These are phyloP conservation scores for Asarcornis scutulata DNA, from an alignment of 2,113 vertebrate genomes.

Conservation along the genomic window DNA sequence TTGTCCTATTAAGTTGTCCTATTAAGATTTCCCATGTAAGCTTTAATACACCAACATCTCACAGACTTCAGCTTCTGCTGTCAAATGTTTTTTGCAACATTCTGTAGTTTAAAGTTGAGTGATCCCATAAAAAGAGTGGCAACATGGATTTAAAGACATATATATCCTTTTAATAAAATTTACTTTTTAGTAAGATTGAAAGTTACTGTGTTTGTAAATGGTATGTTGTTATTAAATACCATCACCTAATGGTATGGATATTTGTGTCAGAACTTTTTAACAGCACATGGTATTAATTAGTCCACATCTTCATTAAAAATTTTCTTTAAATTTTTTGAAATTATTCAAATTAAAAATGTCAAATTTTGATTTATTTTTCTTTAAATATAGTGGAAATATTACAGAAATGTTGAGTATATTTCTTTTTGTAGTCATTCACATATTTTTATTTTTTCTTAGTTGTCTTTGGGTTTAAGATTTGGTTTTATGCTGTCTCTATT, in stretches of 20 bases:
- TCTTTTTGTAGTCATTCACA: neutral
- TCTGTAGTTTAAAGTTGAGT: neutral
- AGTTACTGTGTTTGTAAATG: neutral
- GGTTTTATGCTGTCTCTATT: neutral
- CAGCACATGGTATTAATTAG: neutral
- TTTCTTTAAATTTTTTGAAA: neutral
- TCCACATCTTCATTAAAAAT: neutral
- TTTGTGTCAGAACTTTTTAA: neutral
- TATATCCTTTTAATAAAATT: neutral
- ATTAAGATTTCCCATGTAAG: neutral
- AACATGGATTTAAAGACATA: neutral
- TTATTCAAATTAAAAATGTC: neutral
- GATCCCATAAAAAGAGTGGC: neutral
- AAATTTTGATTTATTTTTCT: neutral
- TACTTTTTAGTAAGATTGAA: neutral
- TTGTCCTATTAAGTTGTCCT: neutral
- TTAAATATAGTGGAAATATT: neutral
- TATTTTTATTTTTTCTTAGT: neutral
- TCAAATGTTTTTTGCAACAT: neutral
- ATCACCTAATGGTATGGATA: neutral
- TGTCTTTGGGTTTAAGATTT: neutral
- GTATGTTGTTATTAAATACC: neutral
- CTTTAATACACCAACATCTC: neutral
- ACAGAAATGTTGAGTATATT: neutral
- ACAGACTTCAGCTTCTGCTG: neutral